phyloP scores from a whole-genome alignment of 1,140 invertebrate species.

The Melipona quadrifasciata region DNA sequence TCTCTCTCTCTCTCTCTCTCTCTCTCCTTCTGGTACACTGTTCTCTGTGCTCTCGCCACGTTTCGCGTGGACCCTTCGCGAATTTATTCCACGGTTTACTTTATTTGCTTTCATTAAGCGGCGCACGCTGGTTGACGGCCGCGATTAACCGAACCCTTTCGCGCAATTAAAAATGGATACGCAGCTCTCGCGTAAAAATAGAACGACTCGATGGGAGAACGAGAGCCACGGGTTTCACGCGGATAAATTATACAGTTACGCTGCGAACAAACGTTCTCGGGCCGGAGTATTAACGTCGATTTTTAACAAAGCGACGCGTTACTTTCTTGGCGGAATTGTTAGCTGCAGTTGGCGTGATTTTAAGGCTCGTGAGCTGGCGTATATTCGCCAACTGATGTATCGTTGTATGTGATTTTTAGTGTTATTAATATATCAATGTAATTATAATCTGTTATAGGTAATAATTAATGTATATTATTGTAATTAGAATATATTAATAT shows the following conservation, averaged over 20 bases:
- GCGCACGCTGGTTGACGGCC: constrained; percentile 34
- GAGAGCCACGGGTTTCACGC: neutral
- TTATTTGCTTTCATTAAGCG: constrained; percentile 55
- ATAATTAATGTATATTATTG: too few relatives aligned
- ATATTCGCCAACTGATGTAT: too few relatives aligned
- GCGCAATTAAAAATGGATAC: constrained; percentile 45
- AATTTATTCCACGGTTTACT: constrained; percentile 46
- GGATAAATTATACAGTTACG: neutral
- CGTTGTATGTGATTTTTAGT: too few relatives aligned
- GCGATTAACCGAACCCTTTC: constrained; percentile 36
- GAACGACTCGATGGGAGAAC: neutral
- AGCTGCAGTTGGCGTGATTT: neutral
- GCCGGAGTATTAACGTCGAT: neutral
- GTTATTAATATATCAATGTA: too few relatives aligned
- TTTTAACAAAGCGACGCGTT: neutral
- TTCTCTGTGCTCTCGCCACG: neutral
- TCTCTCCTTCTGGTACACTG: neutral
- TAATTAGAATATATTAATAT: neutral
- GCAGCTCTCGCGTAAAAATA: constrained; percentile 28
- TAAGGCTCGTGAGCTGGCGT: neutral
- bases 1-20: neutral
- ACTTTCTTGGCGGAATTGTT: too few relatives aligned
- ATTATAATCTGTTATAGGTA: too few relatives aligned
- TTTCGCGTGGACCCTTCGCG: constrained; percentile 13
- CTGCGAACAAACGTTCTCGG: neutral